phyloP scores from a whole-genome alignment of 2,113 vertebrate species.

The Ceyx cyanopectus region DNA sequence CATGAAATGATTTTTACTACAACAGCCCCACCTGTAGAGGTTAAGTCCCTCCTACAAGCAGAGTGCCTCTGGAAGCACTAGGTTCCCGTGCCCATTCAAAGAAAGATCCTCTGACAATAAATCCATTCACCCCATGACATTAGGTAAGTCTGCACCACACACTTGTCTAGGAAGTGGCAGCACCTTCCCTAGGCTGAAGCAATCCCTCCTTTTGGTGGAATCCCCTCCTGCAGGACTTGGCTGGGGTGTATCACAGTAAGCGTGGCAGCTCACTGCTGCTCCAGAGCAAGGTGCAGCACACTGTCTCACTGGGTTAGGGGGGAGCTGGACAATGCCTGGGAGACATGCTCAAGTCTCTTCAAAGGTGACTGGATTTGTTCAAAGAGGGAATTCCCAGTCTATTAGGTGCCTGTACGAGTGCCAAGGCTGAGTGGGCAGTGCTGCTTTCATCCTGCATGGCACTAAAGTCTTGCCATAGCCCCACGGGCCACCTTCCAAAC shows the following conservation, averaged over 20 bases:
- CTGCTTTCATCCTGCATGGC: rapidly evolving
- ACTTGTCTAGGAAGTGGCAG: neutral
- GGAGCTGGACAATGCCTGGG: neutral
- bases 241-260: neutral
- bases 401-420: neutral
- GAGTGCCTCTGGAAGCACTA: neutral
- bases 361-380: neutral
- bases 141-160: neutral
- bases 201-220: neutral
- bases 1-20: neutral
- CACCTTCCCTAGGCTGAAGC: neutral
- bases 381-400: neutral
- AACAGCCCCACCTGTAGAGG: neutral
- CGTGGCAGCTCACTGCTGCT: neutral
- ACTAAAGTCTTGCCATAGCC: rapidly evolving
- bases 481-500: neutral
- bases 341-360: neutral
- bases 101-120: neutral
- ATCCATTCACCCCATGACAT: neutral
- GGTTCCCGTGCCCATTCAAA: neutral
- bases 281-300: neutral
- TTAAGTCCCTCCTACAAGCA: neutral
- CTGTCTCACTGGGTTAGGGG: neutral
- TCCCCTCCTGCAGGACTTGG: neutral
- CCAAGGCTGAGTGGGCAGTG: rapidly evolving